A percentile compares a stretch with the other conserved stretches of the same genome.
Conservation (phyloP, 2,888 invertebrate genomes). For the Agriopis marginaria region DNA sequence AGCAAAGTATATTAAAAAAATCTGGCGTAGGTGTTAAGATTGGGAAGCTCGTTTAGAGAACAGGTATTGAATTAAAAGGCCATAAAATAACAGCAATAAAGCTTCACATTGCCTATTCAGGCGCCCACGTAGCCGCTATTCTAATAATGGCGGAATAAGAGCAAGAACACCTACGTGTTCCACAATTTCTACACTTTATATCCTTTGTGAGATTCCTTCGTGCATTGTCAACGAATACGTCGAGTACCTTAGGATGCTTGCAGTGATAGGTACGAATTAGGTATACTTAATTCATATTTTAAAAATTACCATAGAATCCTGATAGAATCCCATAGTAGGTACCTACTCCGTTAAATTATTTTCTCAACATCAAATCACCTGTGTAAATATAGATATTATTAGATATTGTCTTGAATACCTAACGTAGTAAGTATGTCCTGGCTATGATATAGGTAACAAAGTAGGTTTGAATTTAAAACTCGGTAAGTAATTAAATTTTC, state of each 20-base stretch:
- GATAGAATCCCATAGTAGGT: not conserved
- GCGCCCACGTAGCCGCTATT: constrained; percentile 57
- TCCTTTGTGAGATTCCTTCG: constrained; percentile 52
- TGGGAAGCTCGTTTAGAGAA: constrained; percentile 35
- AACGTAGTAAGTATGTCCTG: not conserved
- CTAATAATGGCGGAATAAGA: constrained; percentile 55
- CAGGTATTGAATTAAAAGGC: constrained; percentile 46
- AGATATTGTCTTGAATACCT: not conserved
- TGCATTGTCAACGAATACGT: not conserved
- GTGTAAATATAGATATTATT: not conserved
- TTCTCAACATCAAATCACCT: not conserved
- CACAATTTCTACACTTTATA: constrained; percentile 52
- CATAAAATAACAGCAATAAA: constrained; percentile 50
- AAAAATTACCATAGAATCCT: not conserved
- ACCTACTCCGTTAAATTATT: not conserved
- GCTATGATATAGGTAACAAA: not conserved
- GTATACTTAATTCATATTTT: too few relatives aligned
- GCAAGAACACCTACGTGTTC: constrained; percentile 54
- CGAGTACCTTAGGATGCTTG: too few relatives aligned
- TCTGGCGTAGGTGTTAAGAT: constrained; percentile 37
- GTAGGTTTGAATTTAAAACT: constrained; percentile 23
- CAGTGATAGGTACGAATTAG: too few relatives aligned
- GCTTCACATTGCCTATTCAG: constrained; percentile 52
- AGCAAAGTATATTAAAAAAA: constrained; percentile 33
- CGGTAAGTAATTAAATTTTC: constrained; percentile 31